Conservation (phyloP, 2,797 vertebrate genomes). For the Onychomys arenicola region DNA sequence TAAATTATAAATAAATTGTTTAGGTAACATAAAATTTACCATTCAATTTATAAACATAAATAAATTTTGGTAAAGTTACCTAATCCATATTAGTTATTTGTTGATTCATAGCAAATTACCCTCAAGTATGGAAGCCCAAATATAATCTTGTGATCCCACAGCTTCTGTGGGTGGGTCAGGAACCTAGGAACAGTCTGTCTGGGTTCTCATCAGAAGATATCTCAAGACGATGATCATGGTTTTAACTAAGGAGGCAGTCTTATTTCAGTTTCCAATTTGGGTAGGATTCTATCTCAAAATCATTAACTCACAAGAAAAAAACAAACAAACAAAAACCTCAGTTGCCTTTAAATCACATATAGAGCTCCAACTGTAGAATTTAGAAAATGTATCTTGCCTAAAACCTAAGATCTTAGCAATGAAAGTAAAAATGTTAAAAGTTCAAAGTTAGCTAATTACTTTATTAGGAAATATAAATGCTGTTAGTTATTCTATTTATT, state of each 20-base stretch:
- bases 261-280: not conserved
- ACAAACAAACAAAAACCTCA: too few relatives aligned
- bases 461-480: not conserved
- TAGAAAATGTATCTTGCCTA: not conserved
- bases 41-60: not conserved
- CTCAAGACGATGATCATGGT: not conserved
- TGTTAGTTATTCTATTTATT: not conserved
- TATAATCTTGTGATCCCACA: not conserved
- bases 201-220: not conserved
- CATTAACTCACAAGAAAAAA: not conserved
- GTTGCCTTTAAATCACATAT: slow-evolving; percentile 27
- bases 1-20: not conserved
- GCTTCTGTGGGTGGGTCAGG: not conserved
- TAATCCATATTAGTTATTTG: not conserved
- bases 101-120: not conserved
- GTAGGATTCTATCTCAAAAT: not conserved
- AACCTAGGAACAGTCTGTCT: not conserved
- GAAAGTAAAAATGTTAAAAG: not conserved
- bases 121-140: not conserved
- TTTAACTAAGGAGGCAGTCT: not conserved
- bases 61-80: not conserved
- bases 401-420: not conserved
- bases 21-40: not conserved
- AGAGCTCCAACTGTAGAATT: not conserved
- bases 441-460: not conserved